Evolutionary conservation across 30 jellyfish, hydroid and myxozoan species (phyloP).

Genomic region (Hydractinia symbiolongicarpus): DNA sequence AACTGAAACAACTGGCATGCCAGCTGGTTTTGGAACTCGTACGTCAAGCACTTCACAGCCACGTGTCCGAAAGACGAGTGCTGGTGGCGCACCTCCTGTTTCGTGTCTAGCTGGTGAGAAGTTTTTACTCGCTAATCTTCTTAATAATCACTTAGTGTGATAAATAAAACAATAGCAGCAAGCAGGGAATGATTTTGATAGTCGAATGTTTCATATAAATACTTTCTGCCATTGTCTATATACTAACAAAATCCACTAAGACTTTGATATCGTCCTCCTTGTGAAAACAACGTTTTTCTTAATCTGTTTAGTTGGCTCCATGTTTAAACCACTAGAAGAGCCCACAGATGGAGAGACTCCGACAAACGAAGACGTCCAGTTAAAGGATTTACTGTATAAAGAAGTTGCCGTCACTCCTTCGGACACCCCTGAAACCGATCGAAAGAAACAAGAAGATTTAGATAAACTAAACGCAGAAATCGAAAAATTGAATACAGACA

Average conservation of each 20-base stretch:
- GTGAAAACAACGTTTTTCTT: background rate
- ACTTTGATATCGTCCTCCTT: background rate
- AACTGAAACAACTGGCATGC: slow-evolving; percentile 88
- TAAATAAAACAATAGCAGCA: background rate
- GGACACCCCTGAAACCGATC: slow-evolving; percentile 16
- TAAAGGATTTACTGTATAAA: slow-evolving; percentile 23
- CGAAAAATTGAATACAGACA: slow-evolving; percentile 21
- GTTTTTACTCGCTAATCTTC: background rate
- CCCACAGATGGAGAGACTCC: background rate
- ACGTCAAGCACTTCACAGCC: slow-evolving; percentile 34
- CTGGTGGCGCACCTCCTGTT: slow-evolving; percentile 14
- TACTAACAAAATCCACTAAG: background rate
- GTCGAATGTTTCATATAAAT: too few species aligned
- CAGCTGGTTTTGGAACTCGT: slow-evolving; percentile 44
- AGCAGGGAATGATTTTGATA: too few species aligned
- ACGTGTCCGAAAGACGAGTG: slow-evolving; percentile 23
- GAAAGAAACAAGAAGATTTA: slow-evolving; percentile 16
- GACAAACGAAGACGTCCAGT: slow-evolving; percentile 21
- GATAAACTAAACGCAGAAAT: slow-evolving; percentile 28
- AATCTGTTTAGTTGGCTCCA: slow-evolving; percentile 24
- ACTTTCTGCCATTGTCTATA: background rate
- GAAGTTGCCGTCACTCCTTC: slow-evolving; percentile 19
- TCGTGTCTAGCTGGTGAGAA: slow-evolving; percentile 33
- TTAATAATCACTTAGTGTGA: background rate
- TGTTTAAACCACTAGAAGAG: slow-evolving; percentile 24